A percentile compares a stretch with the other conserved stretches of the same genome.
Evolutionary conservation across 2,888 invertebrate species (phyloP).

Genomic region (Coremacera marginata): DNA sequence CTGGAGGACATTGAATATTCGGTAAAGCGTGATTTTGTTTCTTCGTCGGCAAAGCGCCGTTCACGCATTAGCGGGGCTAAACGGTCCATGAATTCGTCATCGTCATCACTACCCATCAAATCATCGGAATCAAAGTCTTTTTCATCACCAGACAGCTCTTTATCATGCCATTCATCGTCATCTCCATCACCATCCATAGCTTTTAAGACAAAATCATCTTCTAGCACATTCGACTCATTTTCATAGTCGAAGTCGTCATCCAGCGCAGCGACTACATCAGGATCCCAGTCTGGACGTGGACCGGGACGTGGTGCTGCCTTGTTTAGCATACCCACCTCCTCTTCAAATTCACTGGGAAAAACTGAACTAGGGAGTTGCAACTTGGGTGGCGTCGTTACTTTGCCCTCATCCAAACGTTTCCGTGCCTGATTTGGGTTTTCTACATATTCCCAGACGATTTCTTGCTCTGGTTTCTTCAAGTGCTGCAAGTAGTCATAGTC

Average conservation of each 20-base stretch:
- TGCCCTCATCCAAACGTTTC: constrained; percentile 51
- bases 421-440: constrained; percentile 64
- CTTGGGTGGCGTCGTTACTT: constrained; percentile 52
- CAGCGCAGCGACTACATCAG: constrained; percentile 91
- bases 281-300: constrained; percentile 83
- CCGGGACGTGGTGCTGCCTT: constrained; percentile 69
- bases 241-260: constrained; percentile 93
- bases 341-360: constrained; percentile 88
- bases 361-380: constrained; percentile 86
- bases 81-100: constrained; percentile 68
- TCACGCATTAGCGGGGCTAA: constrained; percentile 69
- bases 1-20: constrained; percentile 95
- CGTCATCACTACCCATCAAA: constrained; percentile 67
- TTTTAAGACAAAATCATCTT: constrained; percentile 91
- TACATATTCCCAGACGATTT: constrained; percentile 68
- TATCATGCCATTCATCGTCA: constrained; percentile 55
- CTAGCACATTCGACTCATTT: constrained; percentile 85
- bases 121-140: constrained; percentile 57
- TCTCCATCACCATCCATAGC: constrained; percentile 71
- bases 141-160: constrained; percentile 53
- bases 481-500: constrained; percentile 96
- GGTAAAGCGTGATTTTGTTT: constrained; percentile 90
- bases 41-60: constrained; percentile 74
- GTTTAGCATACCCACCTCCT: constrained; percentile 77
- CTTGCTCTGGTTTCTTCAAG: constrained; percentile 71